These are phyloP conservation scores for Lanius ludovicianus DNA, from an alignment of 2,113 vertebrate genomes.

Conservation along the genomic window DNA sequence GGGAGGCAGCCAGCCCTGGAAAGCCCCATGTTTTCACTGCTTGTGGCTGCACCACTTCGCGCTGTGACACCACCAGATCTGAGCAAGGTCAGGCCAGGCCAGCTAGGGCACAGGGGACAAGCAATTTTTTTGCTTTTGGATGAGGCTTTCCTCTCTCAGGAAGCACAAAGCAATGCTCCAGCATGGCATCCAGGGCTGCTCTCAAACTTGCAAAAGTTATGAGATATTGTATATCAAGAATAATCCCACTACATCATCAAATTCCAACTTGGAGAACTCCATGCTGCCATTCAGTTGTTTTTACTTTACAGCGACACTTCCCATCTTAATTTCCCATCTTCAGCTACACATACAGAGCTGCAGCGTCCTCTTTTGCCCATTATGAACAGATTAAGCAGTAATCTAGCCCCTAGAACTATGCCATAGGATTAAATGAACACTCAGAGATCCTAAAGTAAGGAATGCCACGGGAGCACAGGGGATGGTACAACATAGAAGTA, in stretches of 20 bases:
- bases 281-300: neutral
- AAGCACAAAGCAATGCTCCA: neutral
- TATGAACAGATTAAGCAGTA: neutral
- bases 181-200: neutral
- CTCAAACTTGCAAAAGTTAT: neutral
- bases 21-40: neutral
- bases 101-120: neutral
- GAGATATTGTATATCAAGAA: neutral
- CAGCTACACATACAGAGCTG: neutral
- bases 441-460: neutral
- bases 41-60: neutral
- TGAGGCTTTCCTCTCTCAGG: neutral
- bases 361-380: neutral
- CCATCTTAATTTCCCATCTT: neutral
- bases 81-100: neutral
- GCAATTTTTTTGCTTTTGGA: neutral
- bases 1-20: conserved; percentile 4
- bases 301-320: neutral
- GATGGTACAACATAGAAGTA: neutral
- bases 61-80: neutral
- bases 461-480: neutral
- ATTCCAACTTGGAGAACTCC: neutral
- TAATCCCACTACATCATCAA: neutral
- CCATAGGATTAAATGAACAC: neutral
- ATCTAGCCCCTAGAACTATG: neutral